Base-by-base conservation (phyloP, 2,113 vertebrate genomes). In the Plectropomus leopardus region DNA sequence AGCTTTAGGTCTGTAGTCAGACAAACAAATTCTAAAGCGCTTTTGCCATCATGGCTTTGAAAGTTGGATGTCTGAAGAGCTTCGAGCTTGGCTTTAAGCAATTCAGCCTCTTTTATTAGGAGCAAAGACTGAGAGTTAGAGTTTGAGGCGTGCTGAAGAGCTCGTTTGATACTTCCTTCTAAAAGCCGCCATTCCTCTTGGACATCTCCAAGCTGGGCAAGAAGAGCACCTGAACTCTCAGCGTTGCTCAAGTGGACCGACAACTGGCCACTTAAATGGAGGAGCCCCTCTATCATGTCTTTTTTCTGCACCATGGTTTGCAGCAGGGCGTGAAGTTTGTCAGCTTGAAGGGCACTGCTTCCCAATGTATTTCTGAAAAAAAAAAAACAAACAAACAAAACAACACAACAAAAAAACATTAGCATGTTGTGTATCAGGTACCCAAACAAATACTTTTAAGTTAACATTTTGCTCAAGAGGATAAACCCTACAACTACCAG, bases 121-220 rank as follows among this genome's bases (percentile, higher is more conserved):
- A 76, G 47, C 3, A 83, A 83, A 32, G 94, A 92, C 7, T 97
- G 97, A 24, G 87, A 66, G 0, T 87, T 83, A 69, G 95, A 92
- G 36, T 90, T 90, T 2, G 89, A 72, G 3, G 96, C 88, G 1
- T 93, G 95, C 54, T 90, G 92, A 16, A 93, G 87, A 65, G 94
- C 96, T 88, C 91, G 95, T 58, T 95, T 94, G 66, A 95, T 88
- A 7, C 89, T 80, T 5, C 88, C 92, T 24, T 96, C 94, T 17
- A 95, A 78, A 28, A 94, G 95, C 58, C 94, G 94, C 96, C 96
- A 97, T 66, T 94, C 89, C 26, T 91, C 92, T 72, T 96, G 95
- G 58, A 97, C 92, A 7, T 96, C 93, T 78, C 87, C 93, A 45
- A 98, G 90, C 19, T 96, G 96, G 76, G 93, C 96, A 17, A 95